phyloP scores from a whole-genome alignment of 2,113 vertebrate genomes.

The Calyptomena viridis region DNA sequence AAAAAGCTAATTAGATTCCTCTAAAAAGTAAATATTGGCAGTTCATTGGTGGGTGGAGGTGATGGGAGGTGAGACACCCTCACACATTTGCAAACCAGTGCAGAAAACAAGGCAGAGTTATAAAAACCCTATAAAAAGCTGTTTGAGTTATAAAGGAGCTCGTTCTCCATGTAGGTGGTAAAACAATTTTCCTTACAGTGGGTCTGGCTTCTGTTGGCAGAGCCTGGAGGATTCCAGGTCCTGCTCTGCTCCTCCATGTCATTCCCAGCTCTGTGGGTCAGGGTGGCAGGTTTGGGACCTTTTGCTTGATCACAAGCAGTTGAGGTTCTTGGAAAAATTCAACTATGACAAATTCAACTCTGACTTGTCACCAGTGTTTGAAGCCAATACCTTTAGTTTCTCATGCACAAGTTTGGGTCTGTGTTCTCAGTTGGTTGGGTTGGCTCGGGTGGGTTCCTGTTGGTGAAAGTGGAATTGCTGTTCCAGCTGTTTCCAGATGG shows the following conservation, averaged over 20 bases:
- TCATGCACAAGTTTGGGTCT: too few species aligned
- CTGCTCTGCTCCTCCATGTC: not conserved
- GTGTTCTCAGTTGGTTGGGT: accelerated
- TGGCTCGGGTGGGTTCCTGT: accelerated
- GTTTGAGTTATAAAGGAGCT: not conserved
- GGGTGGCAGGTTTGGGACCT: accelerated
- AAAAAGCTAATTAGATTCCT: slow-evolving; percentile 7
- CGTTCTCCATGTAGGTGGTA: accelerated
- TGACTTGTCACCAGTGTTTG: not conserved
- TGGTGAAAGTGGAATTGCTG: not conserved
- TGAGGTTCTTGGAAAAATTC: not conserved
- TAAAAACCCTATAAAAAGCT: not conserved
- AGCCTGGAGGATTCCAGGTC: not conserved
- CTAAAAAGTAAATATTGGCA: not conserved
- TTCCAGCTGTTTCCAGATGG: not conserved
- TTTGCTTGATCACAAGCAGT: accelerated
- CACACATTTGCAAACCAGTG: accelerated
- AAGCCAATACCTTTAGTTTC: not conserved
- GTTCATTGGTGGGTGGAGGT: not conserved
- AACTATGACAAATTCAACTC: accelerated
- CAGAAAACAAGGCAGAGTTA: not conserved
- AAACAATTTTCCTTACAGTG: accelerated
- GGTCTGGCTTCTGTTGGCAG: not conserved
- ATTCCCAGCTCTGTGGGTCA: not conserved
- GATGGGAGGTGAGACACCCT: not conserved